Conservation (phyloP, 2,113 vertebrate genomes). For the Colossoma macropomum region DNA sequence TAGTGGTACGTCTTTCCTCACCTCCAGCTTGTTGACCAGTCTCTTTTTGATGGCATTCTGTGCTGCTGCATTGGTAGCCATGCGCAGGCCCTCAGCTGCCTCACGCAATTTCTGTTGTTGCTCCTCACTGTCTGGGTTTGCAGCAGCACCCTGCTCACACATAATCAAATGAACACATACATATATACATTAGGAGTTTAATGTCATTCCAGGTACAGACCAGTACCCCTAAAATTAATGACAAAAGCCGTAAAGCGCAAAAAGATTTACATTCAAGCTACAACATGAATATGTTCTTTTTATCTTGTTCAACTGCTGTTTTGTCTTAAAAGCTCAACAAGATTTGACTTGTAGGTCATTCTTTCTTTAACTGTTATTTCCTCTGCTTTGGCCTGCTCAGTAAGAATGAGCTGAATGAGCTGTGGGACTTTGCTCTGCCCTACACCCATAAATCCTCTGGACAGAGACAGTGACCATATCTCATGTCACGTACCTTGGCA, state of each 20-base stretch:
- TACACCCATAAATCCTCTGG: constrained; percentile 1
- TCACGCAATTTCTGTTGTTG: constrained; percentile 95
- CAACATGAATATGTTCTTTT: neutral
- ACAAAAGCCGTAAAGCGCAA: neutral
- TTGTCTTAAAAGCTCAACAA: neutral
- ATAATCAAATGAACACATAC: neutral
- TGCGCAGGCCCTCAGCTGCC: constrained; percentile 93
- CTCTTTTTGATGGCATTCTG: constrained; percentile 99
- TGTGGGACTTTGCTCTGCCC: neutral
- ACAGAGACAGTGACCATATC: neutral
- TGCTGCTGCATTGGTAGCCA: constrained; percentile 93
- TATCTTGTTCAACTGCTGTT: neutral
- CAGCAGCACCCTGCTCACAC: constrained; percentile 88
- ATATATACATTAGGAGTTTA: neutral
- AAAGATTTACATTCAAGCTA: neutral
- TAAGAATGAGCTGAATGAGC: neutral
- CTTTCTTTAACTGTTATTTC: constrained; percentile 9
- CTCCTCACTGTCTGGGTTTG: constrained; percentile 95
- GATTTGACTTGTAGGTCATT: neutral
- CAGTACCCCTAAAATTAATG: neutral
- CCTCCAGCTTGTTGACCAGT: constrained; percentile 95
- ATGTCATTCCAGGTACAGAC: neutral
- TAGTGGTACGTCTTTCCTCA: constrained; percentile 50
- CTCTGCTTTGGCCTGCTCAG: neutral
- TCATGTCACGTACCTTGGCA: constrained; percentile 84